Evolutionary conservation across 2,113 vertebrate genomes (phyloP), one percentile per base, ranked within the genome.

Genomic region (Sclerurus mexicanus): DNA sequence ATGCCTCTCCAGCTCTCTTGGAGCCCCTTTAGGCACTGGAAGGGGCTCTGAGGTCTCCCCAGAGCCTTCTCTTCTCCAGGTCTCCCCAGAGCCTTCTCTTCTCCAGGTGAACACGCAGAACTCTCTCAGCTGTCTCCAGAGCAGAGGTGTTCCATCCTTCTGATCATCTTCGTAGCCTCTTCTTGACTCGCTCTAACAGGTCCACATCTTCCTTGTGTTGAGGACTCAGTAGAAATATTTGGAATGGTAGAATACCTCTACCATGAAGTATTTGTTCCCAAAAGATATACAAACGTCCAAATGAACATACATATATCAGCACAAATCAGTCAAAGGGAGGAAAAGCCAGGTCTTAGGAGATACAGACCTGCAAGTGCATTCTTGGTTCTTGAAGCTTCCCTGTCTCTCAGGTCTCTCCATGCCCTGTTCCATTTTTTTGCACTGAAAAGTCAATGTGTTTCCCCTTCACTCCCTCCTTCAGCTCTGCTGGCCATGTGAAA

Each of bases 401-500:
- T 49, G 30, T 71, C 66, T 85, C 67, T n/a, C 50, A 28, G 52
- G 68, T 71, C 30, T 44, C 85, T 64, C 86, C 67, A 21, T n/a
- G 37, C 39, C 50, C 74, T 68, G 22, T 44, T 91, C 64, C 35
- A 74, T 85, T 68, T 78, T 3, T 23, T 15, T 50, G 27, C 17
- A 47, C 21, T 60, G 76, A 55, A 87, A 93, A 95, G 67, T 66
- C 86, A 75, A 42, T 89, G 46, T 72, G 25, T 83, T 96, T 92
- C 40, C 46, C 74, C 67, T 91, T 56, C n/a, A 16, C 81, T 91
- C 77, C 74, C 19, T 71, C 37, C 84, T 85, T 89, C 95, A 89
- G 58, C 78, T 77, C 78, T 90, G 62, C 69, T 96, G 91, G 64
- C 77, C 77, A 50, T 25, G 79, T 55, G 55, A 85, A 96, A 96